A percentile compares a stretch with the other conserved stretches of the same genome.
These are phyloP conservation scores for Hoplias malabaricus DNA, from an alignment of 2,113 vertebrate genomes.

Conservation along the genomic window DNA sequence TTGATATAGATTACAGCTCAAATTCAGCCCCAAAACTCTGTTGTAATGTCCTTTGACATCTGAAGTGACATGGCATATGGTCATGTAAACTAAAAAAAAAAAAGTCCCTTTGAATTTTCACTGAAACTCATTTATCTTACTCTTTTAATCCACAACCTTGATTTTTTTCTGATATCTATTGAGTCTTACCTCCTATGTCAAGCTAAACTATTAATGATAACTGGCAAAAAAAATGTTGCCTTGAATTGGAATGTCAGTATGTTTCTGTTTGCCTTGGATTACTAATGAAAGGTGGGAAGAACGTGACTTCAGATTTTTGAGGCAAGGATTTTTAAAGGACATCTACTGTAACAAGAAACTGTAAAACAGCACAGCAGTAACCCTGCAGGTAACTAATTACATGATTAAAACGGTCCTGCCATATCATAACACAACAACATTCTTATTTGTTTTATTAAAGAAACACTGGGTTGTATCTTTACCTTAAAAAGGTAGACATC, in stretches of 20 bases:
- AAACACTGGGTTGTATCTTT: background rate
- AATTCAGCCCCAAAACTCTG: conserved; percentile 9
- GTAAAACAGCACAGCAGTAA: background rate
- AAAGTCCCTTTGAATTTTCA: background rate
- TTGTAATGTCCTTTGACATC: background rate
- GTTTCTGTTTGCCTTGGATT: background rate
- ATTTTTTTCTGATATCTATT: background rate
- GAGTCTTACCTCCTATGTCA: background rate
- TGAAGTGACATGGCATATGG: background rate
- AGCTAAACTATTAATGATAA: background rate
- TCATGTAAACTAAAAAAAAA: background rate
- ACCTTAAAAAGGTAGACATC: too few species aligned
- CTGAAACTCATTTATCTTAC: background rate
- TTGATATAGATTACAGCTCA: conserved; percentile 20
- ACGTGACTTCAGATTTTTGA: background rate
- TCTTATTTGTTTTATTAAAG: too few species aligned
- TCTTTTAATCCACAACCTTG: too few species aligned
- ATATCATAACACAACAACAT: background rate
- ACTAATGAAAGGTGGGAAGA: background rate
- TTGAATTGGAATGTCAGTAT: background rate
- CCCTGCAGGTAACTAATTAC: background rate
- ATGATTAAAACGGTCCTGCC: background rate
- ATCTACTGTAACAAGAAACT: background rate
- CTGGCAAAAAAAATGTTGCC: background rate
- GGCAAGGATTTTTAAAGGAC: background rate